Base-by-base conservation (phyloP, 1,140 invertebrate genomes). In the Cydia splendana region DNA sequence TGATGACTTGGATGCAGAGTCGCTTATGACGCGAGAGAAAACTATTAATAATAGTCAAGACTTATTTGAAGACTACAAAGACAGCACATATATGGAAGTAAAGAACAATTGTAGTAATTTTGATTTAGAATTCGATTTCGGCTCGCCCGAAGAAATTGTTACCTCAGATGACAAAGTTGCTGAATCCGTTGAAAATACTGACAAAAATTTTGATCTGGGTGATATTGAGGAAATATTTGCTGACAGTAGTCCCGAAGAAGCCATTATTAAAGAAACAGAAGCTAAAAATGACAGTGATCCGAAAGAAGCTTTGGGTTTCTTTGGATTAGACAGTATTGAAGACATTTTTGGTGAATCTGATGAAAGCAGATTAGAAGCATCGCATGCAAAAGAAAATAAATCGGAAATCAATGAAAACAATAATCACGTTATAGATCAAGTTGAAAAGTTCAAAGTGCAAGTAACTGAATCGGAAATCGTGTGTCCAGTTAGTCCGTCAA, bases 221-320 rank as follows among this genome's bases (percentile, higher is more conserved):
- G 86, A 92, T 75, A 85, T 91, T 73, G 89, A 92, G 51, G 91
- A 91, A 76, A 92, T 93, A 82, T 93, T 93, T 79, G 89, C 82
- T 73, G 84, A 89, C 28, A 85, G 82, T 78, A 86, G 82, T 74
- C 81, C 82, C 10, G 83, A 85, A 76, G 81, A 82, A 80, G 74
- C 20, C 2, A 34, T 78, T 15, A 65, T 79, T 57, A 76, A 78
- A 51, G 9, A 76, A 51, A 34, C 42, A 34, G 76, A 79, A 74
- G 65, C 83, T 65, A 77, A 84, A 74, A 79, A 82, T 51, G 75
- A 67, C 1, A 76, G 74, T 48, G 80, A 84, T 67, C 81, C 82
- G 1, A 83, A 91, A 77, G 84, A 90, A 80, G 80, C 81, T 57
- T 80, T 92, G 78, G 81, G 84, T 69, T 92, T 90, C 80, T 93